These are phyloP conservation scores for Acipenser ruthenus DNA, from an alignment of 2,797 vertebrate genomes.

Conservation along the genomic window DNA sequence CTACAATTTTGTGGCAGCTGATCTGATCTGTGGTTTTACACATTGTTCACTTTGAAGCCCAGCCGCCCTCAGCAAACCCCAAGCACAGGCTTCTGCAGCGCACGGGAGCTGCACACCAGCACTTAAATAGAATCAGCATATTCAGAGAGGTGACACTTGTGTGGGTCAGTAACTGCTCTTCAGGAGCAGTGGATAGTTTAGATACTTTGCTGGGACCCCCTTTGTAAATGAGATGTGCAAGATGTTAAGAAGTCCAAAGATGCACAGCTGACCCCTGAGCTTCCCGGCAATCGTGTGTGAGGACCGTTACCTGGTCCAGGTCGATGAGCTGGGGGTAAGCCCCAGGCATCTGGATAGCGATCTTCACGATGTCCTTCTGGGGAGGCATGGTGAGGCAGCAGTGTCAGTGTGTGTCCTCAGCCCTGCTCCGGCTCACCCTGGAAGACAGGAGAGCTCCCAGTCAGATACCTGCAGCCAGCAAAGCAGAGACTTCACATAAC, in stretches of 20 bases:
- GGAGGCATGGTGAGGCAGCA: slow-evolving; percentile 70
- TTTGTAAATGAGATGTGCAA: no score
- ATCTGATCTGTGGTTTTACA: slow-evolving; percentile 44
- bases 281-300: not conserved
- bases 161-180: no score
- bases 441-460: not conserved
- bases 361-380: slow-evolving; percentile 90
- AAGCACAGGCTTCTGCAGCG: no score
- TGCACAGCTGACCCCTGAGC: not conserved
- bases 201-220: no score
- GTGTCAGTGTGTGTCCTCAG: slow-evolving; percentile 9
- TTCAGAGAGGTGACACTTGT: no score
- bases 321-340: slow-evolving; percentile 93
- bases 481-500: slow-evolving; percentile 14
- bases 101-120: no score
- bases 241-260: no score
- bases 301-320: slow-evolving; percentile 77
- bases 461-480: not conserved
- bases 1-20: slow-evolving; percentile 47
- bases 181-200: no score
- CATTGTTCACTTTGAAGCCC: slow-evolving; percentile 19
- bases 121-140: no score
- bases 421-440: not conserved
- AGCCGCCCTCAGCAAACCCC: no score
- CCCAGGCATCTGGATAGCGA: slow-evolving; percentile 91